A percentile compares a stretch with the other conserved stretches of the same genome.
These are phyloP conservation scores for Neodiprion pinetum DNA, from an alignment of 1,140 invertebrate species.

Conservation along the genomic window DNA sequence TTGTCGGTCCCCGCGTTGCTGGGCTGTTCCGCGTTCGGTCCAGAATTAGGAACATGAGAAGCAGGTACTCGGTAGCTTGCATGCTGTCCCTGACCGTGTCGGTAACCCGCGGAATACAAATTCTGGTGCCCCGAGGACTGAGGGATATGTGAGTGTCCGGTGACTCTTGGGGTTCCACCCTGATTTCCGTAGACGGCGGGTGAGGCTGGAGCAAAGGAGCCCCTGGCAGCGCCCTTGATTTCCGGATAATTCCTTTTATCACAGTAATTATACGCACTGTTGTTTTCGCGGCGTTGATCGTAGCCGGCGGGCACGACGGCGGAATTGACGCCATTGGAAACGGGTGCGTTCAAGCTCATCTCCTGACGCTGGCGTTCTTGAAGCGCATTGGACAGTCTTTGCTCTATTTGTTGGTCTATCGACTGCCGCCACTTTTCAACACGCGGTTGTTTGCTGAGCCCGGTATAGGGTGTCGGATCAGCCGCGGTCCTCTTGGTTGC, in stretches of 20 bases:
- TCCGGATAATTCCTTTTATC: conserved; percentile 55
- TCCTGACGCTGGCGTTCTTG: conserved; percentile 50
- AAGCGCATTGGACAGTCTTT: conserved; percentile 53
- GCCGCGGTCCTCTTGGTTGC: conserved; percentile 49
- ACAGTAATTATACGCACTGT: conserved; percentile 47
- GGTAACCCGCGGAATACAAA: conserved; percentile 32
- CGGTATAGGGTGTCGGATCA: conserved; percentile 41
- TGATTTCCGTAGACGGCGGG: conserved; percentile 30
- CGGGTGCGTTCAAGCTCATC: conserved; percentile 35
- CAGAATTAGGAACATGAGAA: conserved; percentile 14
- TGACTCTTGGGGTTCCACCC: conserved; percentile 26
- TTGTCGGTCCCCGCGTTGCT: conserved; percentile 67
- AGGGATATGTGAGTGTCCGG: conserved; percentile 12
- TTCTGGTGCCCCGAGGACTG: conserved; percentile 36
- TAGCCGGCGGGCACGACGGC: conserved; percentile 35
- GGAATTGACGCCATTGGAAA: conserved; percentile 42
- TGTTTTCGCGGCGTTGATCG: conserved; percentile 41
- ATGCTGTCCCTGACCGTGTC: conserved; percentile 13
- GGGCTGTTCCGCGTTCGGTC: conserved; percentile 38
- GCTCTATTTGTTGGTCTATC: conserved; percentile 66
- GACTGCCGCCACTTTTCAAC: conserved; percentile 62
- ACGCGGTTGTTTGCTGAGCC: conserved; percentile 59
- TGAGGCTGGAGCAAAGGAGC: conserved; percentile 36
- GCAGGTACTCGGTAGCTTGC: not conserved
- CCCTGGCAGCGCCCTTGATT: conserved; percentile 29